phyloP scores from a whole-genome alignment of 2,113 vertebrate species.

The Caloenas nicobarica region DNA sequence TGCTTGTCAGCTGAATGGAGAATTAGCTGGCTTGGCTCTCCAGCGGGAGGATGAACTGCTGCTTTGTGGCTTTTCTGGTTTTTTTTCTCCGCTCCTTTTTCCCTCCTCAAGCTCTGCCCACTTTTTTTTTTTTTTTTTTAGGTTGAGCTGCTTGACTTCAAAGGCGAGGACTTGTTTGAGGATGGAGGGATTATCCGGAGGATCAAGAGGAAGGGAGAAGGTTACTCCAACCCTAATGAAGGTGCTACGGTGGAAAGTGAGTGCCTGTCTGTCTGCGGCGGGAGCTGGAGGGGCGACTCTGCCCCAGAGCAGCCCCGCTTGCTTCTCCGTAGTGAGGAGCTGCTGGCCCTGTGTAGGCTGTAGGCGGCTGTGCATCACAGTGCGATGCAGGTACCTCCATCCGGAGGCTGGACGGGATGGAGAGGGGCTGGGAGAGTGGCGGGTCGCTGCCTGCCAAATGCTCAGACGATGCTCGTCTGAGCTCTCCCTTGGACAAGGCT shows the following conservation, averaged over 20 bases:
- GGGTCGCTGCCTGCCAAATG: background rate
- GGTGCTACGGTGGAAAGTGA: constrained; percentile 89
- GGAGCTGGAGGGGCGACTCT: background rate
- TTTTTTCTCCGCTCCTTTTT: constrained; percentile 23
- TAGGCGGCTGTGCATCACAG: fast-evolving
- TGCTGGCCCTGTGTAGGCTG: background rate
- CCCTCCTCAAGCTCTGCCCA: background rate
- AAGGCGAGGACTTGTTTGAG: constrained; percentile 89
- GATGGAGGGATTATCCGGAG: constrained; percentile 90
- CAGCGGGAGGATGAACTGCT: constrained; percentile 17
- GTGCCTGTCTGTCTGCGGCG: background rate
- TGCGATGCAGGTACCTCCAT: background rate
- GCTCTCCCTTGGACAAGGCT: background rate
- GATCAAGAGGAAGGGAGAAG: constrained; percentile 92
- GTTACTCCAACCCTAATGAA: constrained; percentile 90
- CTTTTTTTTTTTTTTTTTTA: constrained; percentile 51
- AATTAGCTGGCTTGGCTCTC: constrained; percentile 15
- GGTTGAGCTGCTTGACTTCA: constrained; percentile 92
- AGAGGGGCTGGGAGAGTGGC: background rate
- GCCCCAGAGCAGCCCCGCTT: background rate
- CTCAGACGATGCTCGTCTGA: background rate
- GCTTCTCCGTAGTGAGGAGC: background rate
- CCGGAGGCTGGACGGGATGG: fast-evolving
- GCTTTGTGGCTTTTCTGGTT: constrained; percentile 35
- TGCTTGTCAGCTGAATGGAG: constrained; percentile 46